Evolutionary conservation across 2,113 vertebrate species (phyloP).

Genomic region (Mobula hypostoma): DNA sequence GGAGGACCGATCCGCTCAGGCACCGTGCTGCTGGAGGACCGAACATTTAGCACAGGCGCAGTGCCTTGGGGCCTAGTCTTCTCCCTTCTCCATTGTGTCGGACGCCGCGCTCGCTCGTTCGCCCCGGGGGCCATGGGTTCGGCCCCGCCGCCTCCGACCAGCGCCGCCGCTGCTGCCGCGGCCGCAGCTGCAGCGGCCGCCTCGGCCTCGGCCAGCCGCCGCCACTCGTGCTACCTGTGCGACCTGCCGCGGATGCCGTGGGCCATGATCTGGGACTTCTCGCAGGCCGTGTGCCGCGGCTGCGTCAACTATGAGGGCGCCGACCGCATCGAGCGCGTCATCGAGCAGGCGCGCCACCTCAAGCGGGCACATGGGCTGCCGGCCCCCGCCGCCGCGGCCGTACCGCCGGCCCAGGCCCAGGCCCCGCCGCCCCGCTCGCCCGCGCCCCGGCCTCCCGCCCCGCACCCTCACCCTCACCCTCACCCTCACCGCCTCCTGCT

Average conservation of each 20-base stretch:
- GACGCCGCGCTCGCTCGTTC: too few species aligned
- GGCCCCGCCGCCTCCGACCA: not conserved
- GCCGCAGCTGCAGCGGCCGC: slow-evolving; percentile 44
- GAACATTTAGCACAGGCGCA: not conserved
- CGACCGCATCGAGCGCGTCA: slow-evolving; percentile 78
- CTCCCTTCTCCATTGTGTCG: not conserved
- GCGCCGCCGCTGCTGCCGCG: slow-evolving; percentile 39
- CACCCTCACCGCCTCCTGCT: slow-evolving; percentile 63
- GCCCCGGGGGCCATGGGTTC: not conserved
- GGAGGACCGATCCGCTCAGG: too few species aligned
- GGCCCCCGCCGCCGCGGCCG: slow-evolving; percentile 60
- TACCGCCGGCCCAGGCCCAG: slow-evolving; percentile 67
- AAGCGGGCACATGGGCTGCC: slow-evolving; percentile 73
- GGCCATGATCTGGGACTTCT: slow-evolving; percentile 90
- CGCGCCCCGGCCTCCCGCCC: slow-evolving; percentile 55
- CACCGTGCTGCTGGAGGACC: too few species aligned
- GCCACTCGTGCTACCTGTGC: slow-evolving; percentile 83
- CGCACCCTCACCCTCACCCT: slow-evolving; percentile 59
- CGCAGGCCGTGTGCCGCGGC: slow-evolving; percentile 77
- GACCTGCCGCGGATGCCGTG: slow-evolving; percentile 85
- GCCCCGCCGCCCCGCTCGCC: slow-evolving; percentile 54
- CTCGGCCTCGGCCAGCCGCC: slow-evolving; percentile 53
- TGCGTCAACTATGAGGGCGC: slow-evolving; percentile 85
- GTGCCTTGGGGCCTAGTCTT: not conserved
- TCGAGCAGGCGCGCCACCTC: slow-evolving; percentile 78